Evolutionary conservation across 2,113 vertebrate genomes (phyloP).

Genomic region (Pterocles burchelli): DNA sequence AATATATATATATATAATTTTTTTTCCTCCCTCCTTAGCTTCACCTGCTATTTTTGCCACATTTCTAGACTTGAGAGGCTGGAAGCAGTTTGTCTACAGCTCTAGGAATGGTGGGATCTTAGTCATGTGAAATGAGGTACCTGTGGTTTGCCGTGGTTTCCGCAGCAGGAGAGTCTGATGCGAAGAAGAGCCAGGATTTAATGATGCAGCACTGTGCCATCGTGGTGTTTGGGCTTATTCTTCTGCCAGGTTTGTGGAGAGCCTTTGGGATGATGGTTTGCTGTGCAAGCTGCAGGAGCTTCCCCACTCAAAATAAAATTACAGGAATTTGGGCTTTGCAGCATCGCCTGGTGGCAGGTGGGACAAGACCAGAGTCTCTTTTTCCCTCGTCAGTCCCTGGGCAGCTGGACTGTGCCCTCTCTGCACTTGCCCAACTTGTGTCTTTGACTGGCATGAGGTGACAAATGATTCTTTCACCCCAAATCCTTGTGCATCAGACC

Average conservation of each 20-base stretch:
- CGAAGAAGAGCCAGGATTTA: neutral
- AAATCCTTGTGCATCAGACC: neutral
- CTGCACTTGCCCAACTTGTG: accelerated
- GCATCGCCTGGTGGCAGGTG: accelerated
- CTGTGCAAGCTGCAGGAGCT: neutral
- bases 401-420: neutral
- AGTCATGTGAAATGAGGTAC: slow-evolving; percentile 18
- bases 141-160: neutral
- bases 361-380: neutral
- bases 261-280: neutral
- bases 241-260: neutral
- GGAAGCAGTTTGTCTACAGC: slow-evolving; percentile 2
- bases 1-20: neutral
- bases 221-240: neutral
- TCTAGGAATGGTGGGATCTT: neutral
- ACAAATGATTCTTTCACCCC: neutral
- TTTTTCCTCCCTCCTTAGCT: neutral
- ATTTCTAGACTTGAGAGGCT: neutral
- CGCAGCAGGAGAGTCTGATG: neutral
- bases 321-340: neutral
- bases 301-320: neutral
- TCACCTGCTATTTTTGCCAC: slow-evolving; percentile 6
- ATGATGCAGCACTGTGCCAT: neutral
- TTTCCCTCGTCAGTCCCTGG: neutral
- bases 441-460: neutral